Base-by-base conservation (phyloP, 2,888 invertebrate species). In the Vanessa cardui region DNA sequence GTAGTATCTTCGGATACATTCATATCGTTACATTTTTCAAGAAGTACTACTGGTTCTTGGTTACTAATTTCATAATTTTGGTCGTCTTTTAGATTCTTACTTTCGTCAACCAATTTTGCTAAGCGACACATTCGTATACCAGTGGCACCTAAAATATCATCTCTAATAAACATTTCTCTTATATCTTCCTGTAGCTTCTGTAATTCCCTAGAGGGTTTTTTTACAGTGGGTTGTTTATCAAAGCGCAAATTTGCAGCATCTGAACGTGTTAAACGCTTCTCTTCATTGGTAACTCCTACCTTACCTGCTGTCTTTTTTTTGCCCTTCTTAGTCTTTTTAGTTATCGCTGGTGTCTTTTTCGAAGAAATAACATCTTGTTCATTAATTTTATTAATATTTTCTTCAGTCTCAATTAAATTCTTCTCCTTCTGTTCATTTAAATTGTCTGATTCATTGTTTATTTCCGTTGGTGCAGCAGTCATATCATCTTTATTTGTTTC, bases 161-260 rank as follows among this genome's bases (percentile, higher is more conserved):
- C 94, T 73, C 94, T 92, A 64, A 95, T 94, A 77, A 95, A 95
- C 94, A 95, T 95, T 77, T 96, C 95, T 75, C 94, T 94, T 52
- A 96, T 94, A 74, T 96, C 95, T 71, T 95, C 94, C 74, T 96
- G 96, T 2, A 96, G 86, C 81, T 93, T 91, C 76, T 94, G 93
- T 59, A 96, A 79, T 77, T 96, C 96, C 71, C 86, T 84, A 62
- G 81, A 82, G 47, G 75, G 78, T 73, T 86, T 87, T 74, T 89
- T 83, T 66, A 73, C 31, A 58, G 68, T 71, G 56, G 77, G 68
- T 73, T 79, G 68, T 73, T 79, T 78, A 7, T 70, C 69, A 33
- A 66, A 62, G 3, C 71, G 70, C 66, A 60, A 62, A 62, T 61
- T 71, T 50, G 75, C 74, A 44, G 71, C 70, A 63, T 76, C 79